Base-by-base conservation (phyloP, 2,797 vertebrate species). In the Prionace glauca region DNA sequence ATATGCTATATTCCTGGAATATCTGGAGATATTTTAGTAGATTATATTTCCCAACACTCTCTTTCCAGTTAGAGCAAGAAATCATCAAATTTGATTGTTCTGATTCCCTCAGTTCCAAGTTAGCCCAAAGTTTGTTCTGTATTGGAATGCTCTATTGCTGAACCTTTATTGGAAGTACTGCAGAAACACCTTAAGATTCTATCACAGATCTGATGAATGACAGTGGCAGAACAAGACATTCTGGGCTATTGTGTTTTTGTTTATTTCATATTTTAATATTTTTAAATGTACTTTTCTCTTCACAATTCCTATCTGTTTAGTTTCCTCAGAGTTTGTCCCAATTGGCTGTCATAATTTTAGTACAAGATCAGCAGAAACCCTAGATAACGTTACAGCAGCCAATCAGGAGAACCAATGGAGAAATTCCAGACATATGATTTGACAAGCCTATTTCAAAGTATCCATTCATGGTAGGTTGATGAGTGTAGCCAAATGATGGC, bases 11-110 rank as follows among this genome's bases (percentile, higher is more conserved):
- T 62, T 62, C 29, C 14, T 12, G 3, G 29, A 90, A 90, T 90
- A 90, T 90, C 87, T 67, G 90, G 62, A 92, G 62, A 92, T 92
- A 62, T 24, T 67, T 92, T 92, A 92, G 16, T 22, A 36, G 62
- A 20, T 22, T 16, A 22, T 8, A 3, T 36, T 92, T 67, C 56
- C 56, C 14, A 50, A 14, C 29, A 16, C 14, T 20, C 5, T 45
- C 62, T 67, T 91, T 91, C 32, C 60, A 92, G 29, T 90, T 45
- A 86, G 41, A 20, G 45, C 62, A 87, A 50, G 26, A 88, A 60
- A 14, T 84, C 26, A 88, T 60, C 56, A 88, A 32, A 88, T 16
- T 88, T 88, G 86, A 88, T 62, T 88, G 56, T 29, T 62, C 50
- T 29, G 16, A 50, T 41, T 60, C 26, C 62, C 26, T 60, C 86